Base-by-base conservation (phyloP, 2,797 vertebrate genomes). In the Discoglossus pictus region DNA sequence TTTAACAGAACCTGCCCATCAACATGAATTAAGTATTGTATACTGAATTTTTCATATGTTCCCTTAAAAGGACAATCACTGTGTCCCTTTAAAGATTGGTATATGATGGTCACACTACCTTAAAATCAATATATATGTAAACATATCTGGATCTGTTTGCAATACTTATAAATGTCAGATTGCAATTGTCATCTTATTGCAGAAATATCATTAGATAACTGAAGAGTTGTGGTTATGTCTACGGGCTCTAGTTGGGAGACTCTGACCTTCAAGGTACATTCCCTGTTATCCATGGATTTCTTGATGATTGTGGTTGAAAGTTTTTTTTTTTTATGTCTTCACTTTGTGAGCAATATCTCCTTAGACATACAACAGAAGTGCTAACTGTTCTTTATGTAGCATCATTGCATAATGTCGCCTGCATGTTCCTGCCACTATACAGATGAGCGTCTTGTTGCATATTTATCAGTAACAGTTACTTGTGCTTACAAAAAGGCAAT, bases 401-500 rank as follows among this genome's bases (percentile, higher is more conserved):
- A 42, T 63, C 50, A 46, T 43, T 42, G 68, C 50, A 69, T 62
- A 61, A 54, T 54, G 58, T 47, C 48, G 38, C 18, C 23, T 34
- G 60, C 21, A 62, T 63, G 24, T 59, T 68, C 34, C 55, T 35
- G 46, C 44, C 40, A 55, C 35, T 36, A 52, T 60, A 40, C 36
- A 52, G 27, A 56, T 54, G 34, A 50, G 68, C 21, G 18, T 39
- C 52, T 56, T 52, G 56, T 63, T 70, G 68, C 68, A 70, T 70
- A 70, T 70, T 70, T 70, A 70, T 70, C 51, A 70, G 51, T 40
- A 40, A 52, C 48, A 56, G 52, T 62, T 70, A 56, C 60, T 56
- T 50, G 60, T 63, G 60, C 60, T 63, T 70, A 54, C 51, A 63
- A 68, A 15, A 61, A 55, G 60, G 35, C 60, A 63, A 46, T 51